Conservation (phyloP, 2,888 invertebrate species). For the Melanotus villosus region DNA sequence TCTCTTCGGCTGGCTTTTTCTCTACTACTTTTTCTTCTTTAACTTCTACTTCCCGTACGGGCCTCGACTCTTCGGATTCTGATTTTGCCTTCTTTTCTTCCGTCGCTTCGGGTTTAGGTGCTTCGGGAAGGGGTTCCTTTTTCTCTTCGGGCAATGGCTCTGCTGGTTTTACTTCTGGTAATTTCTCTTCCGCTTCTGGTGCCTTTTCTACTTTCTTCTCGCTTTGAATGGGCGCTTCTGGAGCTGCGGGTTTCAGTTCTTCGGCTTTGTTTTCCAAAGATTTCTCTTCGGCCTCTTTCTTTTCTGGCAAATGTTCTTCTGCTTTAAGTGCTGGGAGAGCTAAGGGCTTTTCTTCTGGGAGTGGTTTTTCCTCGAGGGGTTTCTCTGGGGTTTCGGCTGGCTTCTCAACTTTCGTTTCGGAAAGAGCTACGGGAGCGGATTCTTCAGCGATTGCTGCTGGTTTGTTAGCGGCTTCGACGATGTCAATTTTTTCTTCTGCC, state of each 20-base stretch:
- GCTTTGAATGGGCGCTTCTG: slow-evolving; percentile 47
- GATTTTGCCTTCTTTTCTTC: slow-evolving; percentile 14
- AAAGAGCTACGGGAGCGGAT: slow-evolving; percentile 42
- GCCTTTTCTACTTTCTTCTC: slow-evolving; percentile 44
- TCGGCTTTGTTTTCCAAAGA: slow-evolving; percentile 29
- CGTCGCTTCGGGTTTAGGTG: slow-evolving; percentile 43
- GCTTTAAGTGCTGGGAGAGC: slow-evolving; percentile 8
- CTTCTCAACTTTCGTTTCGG: slow-evolving; percentile 38
- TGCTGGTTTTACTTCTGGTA: slow-evolving; percentile 47
- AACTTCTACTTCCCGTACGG: slow-evolving; percentile 6
- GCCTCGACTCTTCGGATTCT: slow-evolving; percentile 46
- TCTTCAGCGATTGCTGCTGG: slow-evolving; percentile 67
- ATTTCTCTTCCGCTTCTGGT: slow-evolving; percentile 45
- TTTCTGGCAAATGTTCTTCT: slow-evolving; percentile 31
- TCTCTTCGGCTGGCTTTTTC: slow-evolving; percentile 52
- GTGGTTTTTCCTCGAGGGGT: slow-evolving; percentile 43
- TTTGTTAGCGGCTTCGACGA: slow-evolving; percentile 64
- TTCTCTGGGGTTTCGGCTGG: slow-evolving; percentile 47
- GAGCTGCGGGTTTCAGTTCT: slow-evolving; percentile 34
- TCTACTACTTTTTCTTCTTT: slow-evolving; percentile 37
- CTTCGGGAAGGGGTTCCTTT: slow-evolving; percentile 64
- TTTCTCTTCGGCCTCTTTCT: slow-evolving; percentile 46
- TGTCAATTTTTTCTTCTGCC: slow-evolving; percentile 60
- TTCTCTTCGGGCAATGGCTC: slow-evolving; percentile 49
- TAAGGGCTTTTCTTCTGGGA: slow-evolving; percentile 38